Evolutionary conservation across 2,888 invertebrate genomes (phyloP), one percentile per base, ranked within the genome.

Genomic region (Eubasilissa splendida): DNA sequence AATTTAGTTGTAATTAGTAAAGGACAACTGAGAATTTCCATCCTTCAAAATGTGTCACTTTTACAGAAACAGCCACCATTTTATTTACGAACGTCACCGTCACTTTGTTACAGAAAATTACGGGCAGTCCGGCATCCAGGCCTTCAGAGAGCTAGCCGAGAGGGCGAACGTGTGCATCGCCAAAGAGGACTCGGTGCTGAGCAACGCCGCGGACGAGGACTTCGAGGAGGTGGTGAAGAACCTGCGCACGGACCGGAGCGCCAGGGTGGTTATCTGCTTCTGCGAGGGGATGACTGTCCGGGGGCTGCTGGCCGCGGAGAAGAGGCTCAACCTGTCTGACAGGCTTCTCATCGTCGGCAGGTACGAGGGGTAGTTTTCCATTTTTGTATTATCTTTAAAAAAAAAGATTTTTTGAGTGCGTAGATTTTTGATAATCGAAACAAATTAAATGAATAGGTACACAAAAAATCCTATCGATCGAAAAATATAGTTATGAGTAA

Each of bases 271-370:
- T 76, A 93, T 95, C 22, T 96, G 95, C 87, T 95, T 96, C 91
- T 96, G 95, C 88, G 95, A 95, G 87, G 95, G 95, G 2, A 89
- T 91, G 86, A 94, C 95, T 1, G 93, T 95, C 82, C 88, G 93
- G 78, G 92, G 92, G 14, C 88, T 95, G 60, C 89, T 95, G 83
- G 89, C 89, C 82, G 94, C 94, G 5, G 91, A 92, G 7, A 88
- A 89, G 83, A 87, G 92, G 58, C 88, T 91, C 65, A 91, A 91
- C 84, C 88, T 91, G 80, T 91, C 90, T 33, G 91, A 92, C 65
- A 88, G 92, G 82, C 93, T 93, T 85, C 88, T 93, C 76, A 91
- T 95, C 86, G 90, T 94, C 85, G 94, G 92, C 87, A 95, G 92
- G 94, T 94, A 87, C 86, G 84, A 12, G 22, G 22, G 22, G 22